phyloP scores from a whole-genome alignment of 23 tunicate species.

The Halocynthia aurantium region DNA sequence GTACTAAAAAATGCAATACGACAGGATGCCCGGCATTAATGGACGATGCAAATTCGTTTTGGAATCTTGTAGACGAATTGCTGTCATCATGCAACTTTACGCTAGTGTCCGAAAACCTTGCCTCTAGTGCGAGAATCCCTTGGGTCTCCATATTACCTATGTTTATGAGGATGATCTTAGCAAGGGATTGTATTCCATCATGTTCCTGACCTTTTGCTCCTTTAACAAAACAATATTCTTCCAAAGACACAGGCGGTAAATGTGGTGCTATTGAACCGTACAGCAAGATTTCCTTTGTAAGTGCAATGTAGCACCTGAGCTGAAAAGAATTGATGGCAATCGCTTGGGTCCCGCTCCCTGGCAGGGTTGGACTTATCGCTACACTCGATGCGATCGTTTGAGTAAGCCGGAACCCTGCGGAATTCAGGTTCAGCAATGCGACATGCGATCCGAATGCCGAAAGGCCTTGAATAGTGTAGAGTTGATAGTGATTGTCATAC shows the following conservation, averaged over 20 bases:
- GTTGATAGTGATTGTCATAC: background rate
- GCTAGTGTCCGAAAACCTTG: background rate
- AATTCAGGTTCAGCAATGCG: background rate
- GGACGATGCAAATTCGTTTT: slow-evolving; percentile 2
- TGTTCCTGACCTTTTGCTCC: slow-evolving; percentile 1
- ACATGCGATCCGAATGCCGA: slow-evolving; percentile 3
- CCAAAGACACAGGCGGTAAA: background rate
- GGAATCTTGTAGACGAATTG: background rate
- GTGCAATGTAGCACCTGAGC: background rate
- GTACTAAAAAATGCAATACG: slow-evolving; percentile 6
- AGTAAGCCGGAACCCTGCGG: background rate
- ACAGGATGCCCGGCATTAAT: background rate
- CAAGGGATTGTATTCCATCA: slow-evolving; percentile 5
- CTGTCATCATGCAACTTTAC: background rate
- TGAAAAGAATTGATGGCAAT: background rate
- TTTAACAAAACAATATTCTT: slow-evolving; percentile 10
- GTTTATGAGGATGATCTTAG: background rate
- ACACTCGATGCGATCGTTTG: slow-evolving; percentile 7
- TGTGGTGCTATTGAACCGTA: slow-evolving; percentile 6
- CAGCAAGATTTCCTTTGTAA: slow-evolving; percentile 7
- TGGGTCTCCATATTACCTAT: slow-evolving; percentile 6
- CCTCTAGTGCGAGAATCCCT: slow-evolving; percentile 8
- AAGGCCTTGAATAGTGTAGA: slow-evolving; percentile 5
- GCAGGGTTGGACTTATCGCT: background rate
- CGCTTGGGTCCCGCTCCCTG: background rate